A percentile compares a stretch with the other conserved stretches of the same genome.
Evolutionary conservation across 2,113 vertebrate species (phyloP).

Genomic region (Rhagologus leucostigma): DNA sequence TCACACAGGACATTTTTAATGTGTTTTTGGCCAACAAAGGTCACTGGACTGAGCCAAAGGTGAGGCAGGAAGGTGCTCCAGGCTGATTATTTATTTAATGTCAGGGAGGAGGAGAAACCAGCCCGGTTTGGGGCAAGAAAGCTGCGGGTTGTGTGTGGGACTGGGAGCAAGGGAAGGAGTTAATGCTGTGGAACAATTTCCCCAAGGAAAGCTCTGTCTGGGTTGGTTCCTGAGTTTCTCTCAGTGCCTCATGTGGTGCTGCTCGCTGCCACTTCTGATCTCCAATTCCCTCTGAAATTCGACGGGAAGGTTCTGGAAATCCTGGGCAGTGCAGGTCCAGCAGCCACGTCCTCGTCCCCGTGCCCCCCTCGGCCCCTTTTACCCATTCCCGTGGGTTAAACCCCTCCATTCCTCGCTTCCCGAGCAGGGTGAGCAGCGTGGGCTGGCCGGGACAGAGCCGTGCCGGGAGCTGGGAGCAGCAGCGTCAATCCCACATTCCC

Average conservation of each 20-base stretch:
- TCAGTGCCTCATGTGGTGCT: not conserved
- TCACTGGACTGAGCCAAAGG: not conserved
- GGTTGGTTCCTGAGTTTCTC: not conserved
- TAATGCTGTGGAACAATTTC: not conserved
- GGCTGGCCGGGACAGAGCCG: not conserved
- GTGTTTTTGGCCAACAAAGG: not conserved
- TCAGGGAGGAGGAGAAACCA: not conserved
- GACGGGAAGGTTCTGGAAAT: not conserved
- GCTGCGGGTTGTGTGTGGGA: not conserved
- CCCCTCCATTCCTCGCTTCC: not conserved
- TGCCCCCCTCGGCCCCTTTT: not conserved
- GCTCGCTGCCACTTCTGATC: not conserved
- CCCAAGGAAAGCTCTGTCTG: not conserved
- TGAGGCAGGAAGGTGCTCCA: not conserved
- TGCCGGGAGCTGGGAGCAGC: not conserved
- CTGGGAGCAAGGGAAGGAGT: not conserved
- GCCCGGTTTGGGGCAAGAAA: not conserved
- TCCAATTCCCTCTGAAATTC: not conserved
- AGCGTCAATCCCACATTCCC: not conserved
- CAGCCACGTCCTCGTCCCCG: rapidly evolving
- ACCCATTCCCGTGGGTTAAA: not conserved
- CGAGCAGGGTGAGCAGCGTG: not conserved
- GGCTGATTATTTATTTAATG: rapidly evolving
- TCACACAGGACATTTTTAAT: rapidly evolving
- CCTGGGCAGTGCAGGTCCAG: not conserved